These are phyloP conservation scores for Eupelmus urozonus DNA, from an alignment of 2,888 invertebrate genomes.

Conservation along the genomic window DNA sequence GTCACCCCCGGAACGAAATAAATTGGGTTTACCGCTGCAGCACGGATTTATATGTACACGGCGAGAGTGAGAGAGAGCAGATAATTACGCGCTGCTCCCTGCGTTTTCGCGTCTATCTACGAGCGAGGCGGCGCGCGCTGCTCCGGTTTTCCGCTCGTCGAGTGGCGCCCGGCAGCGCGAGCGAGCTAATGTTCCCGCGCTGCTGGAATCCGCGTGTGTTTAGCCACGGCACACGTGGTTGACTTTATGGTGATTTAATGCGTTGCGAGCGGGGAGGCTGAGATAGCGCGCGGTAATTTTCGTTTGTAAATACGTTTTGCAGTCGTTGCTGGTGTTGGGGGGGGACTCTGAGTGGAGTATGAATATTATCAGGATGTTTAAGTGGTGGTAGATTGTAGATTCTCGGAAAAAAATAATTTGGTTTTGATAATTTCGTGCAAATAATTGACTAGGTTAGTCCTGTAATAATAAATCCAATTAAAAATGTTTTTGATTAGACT, in stretches of 20 bases:
- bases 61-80: slow-evolving; percentile 37
- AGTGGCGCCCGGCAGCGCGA: background rate
- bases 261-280: too few species aligned
- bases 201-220: background rate
- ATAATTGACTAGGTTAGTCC: too few species aligned
- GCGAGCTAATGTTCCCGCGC: slow-evolving; percentile 30
- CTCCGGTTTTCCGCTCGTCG: slow-evolving; percentile 10
- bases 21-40: slow-evolving; percentile 70
- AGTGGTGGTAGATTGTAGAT: too few species aligned
- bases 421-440: too few species aligned
- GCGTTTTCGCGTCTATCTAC: slow-evolving; percentile 9
- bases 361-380: too few species aligned
- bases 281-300: too few species aligned
- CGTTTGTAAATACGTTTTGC: too few species aligned
- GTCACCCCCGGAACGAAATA: slow-evolving; percentile 71
- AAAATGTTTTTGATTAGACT: too few species aligned
- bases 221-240: background rate
- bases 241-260: background rate
- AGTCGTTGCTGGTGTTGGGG: too few species aligned
- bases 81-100: slow-evolving; percentile 54
- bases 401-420: too few species aligned
- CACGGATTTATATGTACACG: slow-evolving; percentile 46
- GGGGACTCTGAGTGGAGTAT: too few species aligned
- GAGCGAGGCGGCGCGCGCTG: background rate
- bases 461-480: too few species aligned